Evolutionary conservation across 1,140 invertebrate genomes (phyloP), one percentile per base, ranked within the genome.

Genomic region (Eupristina koningsbergeri): DNA sequence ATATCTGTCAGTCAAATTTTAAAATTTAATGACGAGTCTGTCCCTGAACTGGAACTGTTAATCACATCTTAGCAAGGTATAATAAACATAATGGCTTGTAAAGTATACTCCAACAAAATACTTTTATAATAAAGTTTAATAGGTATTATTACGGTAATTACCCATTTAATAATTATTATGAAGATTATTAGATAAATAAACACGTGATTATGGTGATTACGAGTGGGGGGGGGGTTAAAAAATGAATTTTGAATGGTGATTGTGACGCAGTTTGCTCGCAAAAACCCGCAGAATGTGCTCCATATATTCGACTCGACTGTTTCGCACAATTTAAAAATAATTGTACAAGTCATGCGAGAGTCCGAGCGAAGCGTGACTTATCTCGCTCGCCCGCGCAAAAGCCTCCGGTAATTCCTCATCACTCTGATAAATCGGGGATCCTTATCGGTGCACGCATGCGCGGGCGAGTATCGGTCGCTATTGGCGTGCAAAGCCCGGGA

Each of bases 381-480:
- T 50, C 15, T 36, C 36, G 41, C 36, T 53, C 3, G 0, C 41
- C 31, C n/a, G 45, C 19, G 29, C n/a, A n/a, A n/a, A n/a, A 34
- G 11, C 39, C 15, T 8, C n/a, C 9, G 58, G 39, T 45, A 8
- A 1, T 69, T 36, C 29, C 50, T 58, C 29, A 80, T 80, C 41
- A 53, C 29, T 80, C 53, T 80, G 19, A 34, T 80, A 80, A 80
- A 50, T 69, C 63, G 13, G 15, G 39, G 53, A 67, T 80, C 76
- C 0, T 79, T 50, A 50, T 50, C 47, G 47, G 17, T 2, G 17
- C 15, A 11, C 74, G 61, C 50, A 19, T 50, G 13, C 9, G 31
- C 74, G 26, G 22, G 34, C 22, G 22, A 3, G 22, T 58, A 58
- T 26, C 9, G 53, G 53, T n/a, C n/a, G 29, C 5, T 22, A 58